phyloP scores from a whole-genome alignment of 2,888 invertebrate species.

The Ornithoptera alexandrae region DNA sequence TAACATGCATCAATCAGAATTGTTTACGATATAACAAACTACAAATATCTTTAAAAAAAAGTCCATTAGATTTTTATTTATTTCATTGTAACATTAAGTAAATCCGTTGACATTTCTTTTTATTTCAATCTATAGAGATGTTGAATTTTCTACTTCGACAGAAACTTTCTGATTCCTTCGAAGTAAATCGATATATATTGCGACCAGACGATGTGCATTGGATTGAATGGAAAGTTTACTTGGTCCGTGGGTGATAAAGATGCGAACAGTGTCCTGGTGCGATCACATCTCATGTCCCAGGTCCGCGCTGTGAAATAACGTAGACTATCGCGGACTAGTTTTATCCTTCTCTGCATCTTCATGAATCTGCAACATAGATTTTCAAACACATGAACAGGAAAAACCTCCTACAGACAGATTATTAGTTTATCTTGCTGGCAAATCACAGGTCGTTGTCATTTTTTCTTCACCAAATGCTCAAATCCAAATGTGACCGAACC shows the following conservation, averaged over 20 bases:
- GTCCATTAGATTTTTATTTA: neutral
- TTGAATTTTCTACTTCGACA: slow-evolving; percentile 9
- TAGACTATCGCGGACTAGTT: slow-evolving; percentile 30
- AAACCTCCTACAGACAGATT: no score
- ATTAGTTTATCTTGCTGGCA: neutral
- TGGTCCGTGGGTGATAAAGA: slow-evolving; percentile 29
- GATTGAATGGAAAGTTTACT: slow-evolving; percentile 36
- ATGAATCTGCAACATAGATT: slow-evolving; percentile 38
- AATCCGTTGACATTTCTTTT: no score
- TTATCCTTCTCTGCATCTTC: slow-evolving; percentile 39
- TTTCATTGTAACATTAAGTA: no score
- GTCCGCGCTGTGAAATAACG: slow-evolving; percentile 35
- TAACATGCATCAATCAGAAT: no score
- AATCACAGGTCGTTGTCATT: no score
- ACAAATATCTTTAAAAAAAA: neutral
- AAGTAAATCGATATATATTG: slow-evolving; percentile 37
- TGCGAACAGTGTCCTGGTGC: slow-evolving; percentile 30
- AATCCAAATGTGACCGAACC: no score
- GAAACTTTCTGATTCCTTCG: slow-evolving; percentile 25
- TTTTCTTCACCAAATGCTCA: no score
- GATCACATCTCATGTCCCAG: slow-evolving; percentile 34
- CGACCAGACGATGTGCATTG: slow-evolving; percentile 35
- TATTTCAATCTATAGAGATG: neutral
- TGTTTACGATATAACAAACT: no score
- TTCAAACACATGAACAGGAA: no score